Percentiles rank a stretch among this genome's conserved stretches.
Conservation (phyloP, 2,113 vertebrate species). For the Muntiacus muntjak region DNA sequence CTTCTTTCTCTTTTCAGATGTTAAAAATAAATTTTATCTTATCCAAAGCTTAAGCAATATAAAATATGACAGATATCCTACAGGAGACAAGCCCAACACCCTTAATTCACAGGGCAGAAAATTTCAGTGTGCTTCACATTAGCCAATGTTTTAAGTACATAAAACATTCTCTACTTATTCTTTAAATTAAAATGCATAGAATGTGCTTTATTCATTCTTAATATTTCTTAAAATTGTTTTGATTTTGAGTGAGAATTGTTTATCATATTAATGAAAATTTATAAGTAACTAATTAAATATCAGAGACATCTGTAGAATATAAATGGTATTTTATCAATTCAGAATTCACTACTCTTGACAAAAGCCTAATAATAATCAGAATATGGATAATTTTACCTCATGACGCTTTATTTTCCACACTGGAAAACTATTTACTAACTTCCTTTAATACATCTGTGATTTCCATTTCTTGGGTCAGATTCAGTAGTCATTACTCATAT, state of each 20-base stretch:
- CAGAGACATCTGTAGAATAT: not conserved
- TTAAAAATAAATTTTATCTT: constrained; percentile 10
- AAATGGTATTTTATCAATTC: constrained; percentile 7
- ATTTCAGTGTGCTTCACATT: constrained; percentile 3
- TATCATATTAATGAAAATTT: constrained; percentile 7
- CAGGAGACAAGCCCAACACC: not conserved
- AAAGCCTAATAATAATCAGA: not conserved
- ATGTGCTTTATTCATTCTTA: not conserved
- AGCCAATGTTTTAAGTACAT: not conserved
- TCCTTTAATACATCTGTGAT: not conserved
- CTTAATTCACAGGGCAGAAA: not conserved
- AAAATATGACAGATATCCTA: not conserved
- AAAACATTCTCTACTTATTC: not conserved
- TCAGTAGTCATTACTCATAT: not conserved
- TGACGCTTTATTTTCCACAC: not conserved
- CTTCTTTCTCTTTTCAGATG: constrained; percentile 1
- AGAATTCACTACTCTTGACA: not conserved
- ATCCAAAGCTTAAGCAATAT: not conserved
- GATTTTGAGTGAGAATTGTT: not conserved
- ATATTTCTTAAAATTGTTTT: not conserved
- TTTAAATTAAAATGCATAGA: not conserved
- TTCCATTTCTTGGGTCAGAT: not conserved
- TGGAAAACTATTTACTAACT: not conserved
- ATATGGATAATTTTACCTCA: not conserved
- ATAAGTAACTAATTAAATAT: not conserved